phyloP scores from a whole-genome alignment of 2,113 vertebrate species.

The Clarias magur region DNA sequence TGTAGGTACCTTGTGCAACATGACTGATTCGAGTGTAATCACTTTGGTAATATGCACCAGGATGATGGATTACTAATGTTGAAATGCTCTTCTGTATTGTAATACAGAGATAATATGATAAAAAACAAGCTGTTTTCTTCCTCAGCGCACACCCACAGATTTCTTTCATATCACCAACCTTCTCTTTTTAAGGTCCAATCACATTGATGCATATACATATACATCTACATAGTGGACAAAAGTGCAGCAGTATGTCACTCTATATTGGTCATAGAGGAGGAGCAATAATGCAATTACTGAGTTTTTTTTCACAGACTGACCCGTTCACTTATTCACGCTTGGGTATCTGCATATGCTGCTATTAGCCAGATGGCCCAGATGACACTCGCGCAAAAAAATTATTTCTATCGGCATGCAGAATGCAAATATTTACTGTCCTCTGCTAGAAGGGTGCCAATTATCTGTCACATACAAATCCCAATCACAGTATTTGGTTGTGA shows the following conservation, averaged over 20 bases:
- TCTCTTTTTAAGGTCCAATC: constrained; percentile 9
- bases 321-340: not conserved
- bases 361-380: constrained; percentile 42
- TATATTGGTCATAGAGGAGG: not conserved
- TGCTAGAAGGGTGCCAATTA: constrained; percentile 25
- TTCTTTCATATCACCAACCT: constrained; percentile 1
- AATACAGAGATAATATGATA: not conserved
- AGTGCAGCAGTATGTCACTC: not conserved
- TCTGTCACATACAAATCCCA: not conserved
- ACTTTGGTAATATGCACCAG: constrained; percentile 1
- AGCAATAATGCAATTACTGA: not conserved
- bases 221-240: not conserved
- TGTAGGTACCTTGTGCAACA: not conserved
- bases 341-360: constrained; percentile 25
- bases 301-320: not conserved
- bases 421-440: constrained; percentile 41
- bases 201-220: not conserved
- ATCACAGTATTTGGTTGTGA: not conserved
- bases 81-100: not conserved
- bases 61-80: not conserved
- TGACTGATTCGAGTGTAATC: not conserved
- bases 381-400: constrained; percentile 17
- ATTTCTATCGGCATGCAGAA: constrained; percentile 9
- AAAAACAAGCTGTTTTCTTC: not conserved
- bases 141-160: not conserved